Evolutionary conservation across 2,113 vertebrate species (phyloP).

Genomic region (Thalassarche chlororhynchos): DNA sequence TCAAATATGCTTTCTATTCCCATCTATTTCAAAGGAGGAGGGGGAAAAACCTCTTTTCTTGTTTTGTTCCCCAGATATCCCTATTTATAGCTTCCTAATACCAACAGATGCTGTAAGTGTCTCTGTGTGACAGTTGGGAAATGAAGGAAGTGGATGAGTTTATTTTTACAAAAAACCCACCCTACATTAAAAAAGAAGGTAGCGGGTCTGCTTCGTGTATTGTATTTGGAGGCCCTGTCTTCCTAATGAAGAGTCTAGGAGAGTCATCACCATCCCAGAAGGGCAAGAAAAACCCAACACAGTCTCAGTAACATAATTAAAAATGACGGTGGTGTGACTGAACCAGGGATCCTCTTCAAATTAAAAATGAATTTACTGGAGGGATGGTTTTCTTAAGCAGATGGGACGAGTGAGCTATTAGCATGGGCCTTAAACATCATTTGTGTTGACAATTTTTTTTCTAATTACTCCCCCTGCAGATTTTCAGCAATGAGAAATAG

Average conservation of each 20-base stretch:
- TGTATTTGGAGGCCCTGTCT: not conserved
- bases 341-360: conserved; percentile 4
- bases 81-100: not conserved
- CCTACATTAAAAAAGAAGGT: not conserved
- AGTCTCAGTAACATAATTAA: not conserved
- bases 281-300: not conserved
- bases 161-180: not conserved
- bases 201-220: not conserved
- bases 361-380: conserved; percentile 21
- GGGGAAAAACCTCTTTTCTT: not conserved
- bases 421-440: not conserved
- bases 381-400: conserved; percentile 9
- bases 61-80: not conserved
- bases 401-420: not conserved
- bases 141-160: not conserved
- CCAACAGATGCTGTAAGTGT: not conserved
- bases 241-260: not conserved
- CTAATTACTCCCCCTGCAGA: not conserved
- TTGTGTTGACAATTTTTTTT: not conserved
- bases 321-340: conserved; percentile 14
- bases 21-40: not conserved
- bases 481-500: not conserved
- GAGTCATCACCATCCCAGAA: not conserved
- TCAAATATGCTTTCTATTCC: not conserved
- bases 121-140: not conserved